Percentiles rank a stretch among this genome's conserved stretches.
phyloP scores from a whole-genome alignment of 2,113 vertebrate genomes.

The Sinocyclocheilus anophthalmus region DNA sequence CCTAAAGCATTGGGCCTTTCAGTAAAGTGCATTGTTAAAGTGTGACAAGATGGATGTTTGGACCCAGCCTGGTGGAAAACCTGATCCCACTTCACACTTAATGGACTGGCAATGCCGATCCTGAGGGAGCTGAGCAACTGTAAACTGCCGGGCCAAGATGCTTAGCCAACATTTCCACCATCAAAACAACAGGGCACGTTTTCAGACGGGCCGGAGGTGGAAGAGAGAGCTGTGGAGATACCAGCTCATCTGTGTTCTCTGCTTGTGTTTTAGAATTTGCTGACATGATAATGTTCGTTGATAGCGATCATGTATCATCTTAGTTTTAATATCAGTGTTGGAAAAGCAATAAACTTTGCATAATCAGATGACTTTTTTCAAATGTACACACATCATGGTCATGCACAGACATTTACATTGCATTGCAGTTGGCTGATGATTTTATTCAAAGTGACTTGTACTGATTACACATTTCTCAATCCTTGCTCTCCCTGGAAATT shows the following conservation, averaged over 20 bases:
- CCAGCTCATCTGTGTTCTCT: not conserved
- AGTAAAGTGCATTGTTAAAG: constrained; percentile 44
- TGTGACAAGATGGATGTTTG: constrained; percentile 55
- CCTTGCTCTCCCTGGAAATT: not conserved
- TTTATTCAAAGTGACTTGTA: no score
- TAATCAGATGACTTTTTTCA: not conserved
- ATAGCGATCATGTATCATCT: not conserved
- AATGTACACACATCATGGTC: not conserved
- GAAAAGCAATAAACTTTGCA: not conserved
- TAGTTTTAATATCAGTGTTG: not conserved
- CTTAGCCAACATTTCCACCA: constrained; percentile 29
- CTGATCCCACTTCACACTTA: constrained; percentile 55
- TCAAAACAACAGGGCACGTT: constrained; percentile 21
- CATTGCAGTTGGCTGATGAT: no score
- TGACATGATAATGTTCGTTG: not conserved
- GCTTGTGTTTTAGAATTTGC: not conserved
- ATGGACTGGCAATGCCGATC: constrained; percentile 49
- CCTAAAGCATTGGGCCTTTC: constrained; percentile 8
- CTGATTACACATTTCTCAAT: no score
- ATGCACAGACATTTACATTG: not conserved
- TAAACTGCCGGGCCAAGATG: not conserved
- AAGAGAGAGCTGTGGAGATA: not conserved
- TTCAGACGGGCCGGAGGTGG: not conserved
- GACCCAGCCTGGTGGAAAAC: constrained; percentile 51
- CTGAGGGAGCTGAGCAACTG: constrained; percentile 28